These are phyloP conservation scores for Synergus gifuensis DNA, from an alignment of 2,888 invertebrate species.

Conservation along the genomic window DNA sequence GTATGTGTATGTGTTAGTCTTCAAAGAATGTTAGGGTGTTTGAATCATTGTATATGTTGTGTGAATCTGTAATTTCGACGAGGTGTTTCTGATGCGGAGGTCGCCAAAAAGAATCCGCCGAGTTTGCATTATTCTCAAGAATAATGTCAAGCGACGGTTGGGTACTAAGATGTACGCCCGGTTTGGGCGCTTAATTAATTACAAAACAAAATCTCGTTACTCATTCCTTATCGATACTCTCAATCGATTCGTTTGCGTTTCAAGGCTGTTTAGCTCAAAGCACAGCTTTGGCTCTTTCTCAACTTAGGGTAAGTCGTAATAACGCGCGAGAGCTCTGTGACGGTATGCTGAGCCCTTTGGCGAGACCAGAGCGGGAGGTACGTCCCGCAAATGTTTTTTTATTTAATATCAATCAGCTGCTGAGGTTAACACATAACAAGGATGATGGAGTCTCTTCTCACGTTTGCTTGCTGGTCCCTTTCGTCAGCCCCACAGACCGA, in stretches of 20 bases:
- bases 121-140: slow-evolving; percentile 60
- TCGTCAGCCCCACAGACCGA: slow-evolving; percentile 55
- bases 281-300: slow-evolving; percentile 31
- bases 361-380: slow-evolving; percentile 61
- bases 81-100: slow-evolving; percentile 42
- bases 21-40: background rate
- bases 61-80: slow-evolving; percentile 12
- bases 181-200: slow-evolving; percentile 64
- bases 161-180: slow-evolving; percentile 68
- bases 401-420: slow-evolving; percentile 32
- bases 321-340: slow-evolving; percentile 36
- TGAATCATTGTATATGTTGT: background rate
- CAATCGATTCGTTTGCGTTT: slow-evolving; percentile 29
- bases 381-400: slow-evolving; percentile 57
- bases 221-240: slow-evolving; percentile 38
- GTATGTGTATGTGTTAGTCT: background rate
- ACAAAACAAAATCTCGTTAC: slow-evolving; percentile 39
- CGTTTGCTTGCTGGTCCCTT: slow-evolving; percentile 74
- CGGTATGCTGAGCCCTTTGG: slow-evolving; percentile 1
- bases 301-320: slow-evolving; percentile 39
- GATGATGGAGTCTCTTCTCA: slow-evolving; percentile 57
- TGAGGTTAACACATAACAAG: slow-evolving; percentile 36
- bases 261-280: slow-evolving; percentile 21
- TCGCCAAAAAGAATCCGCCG: slow-evolving; percentile 65
- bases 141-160: slow-evolving; percentile 62